Evolutionary conservation across 2,888 invertebrate species (phyloP).

Genomic region (Synanthedon myopaeformis): DNA sequence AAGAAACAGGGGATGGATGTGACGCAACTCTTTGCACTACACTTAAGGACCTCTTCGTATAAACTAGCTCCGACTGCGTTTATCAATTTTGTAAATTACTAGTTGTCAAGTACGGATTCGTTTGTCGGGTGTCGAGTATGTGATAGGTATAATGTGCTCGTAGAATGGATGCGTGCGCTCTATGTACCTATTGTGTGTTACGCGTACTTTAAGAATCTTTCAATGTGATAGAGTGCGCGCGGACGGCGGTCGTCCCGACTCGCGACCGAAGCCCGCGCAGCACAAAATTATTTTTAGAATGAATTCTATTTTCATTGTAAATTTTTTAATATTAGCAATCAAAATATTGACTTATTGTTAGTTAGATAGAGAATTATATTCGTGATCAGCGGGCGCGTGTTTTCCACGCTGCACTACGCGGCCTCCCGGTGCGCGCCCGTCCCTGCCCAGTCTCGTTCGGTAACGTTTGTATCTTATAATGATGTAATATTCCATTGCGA

Average conservation of each 20-base stretch:
- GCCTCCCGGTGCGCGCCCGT: constrained; percentile 40
- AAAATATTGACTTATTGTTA: constrained; percentile 62
- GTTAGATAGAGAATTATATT: constrained; percentile 68
- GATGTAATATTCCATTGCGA: constrained; percentile 53
- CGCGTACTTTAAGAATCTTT: constrained; percentile 60
- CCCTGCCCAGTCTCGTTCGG: constrained; percentile 53
- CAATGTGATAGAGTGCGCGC: constrained; percentile 65
- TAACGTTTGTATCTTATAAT: constrained; percentile 55
- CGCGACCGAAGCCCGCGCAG: constrained; percentile 49
- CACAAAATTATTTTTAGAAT: constrained; percentile 64
- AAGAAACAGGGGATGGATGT: constrained; percentile 78
- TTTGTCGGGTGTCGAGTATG: constrained; percentile 31
- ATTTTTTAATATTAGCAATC: constrained; percentile 65
- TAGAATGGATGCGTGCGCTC: constrained; percentile 15
- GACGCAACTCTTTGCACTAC: constrained; percentile 86
- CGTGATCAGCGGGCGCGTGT: constrained; percentile 50
- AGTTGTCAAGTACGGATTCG: constrained; percentile 46
- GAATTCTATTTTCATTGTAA: constrained; percentile 70
- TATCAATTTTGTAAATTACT: constrained; percentile 44
- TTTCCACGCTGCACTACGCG: constrained; percentile 39
- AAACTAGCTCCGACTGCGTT: constrained; percentile 49
- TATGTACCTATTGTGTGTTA: constrained; percentile 33
- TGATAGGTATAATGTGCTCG: constrained; percentile 17
- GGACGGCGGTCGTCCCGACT: constrained; percentile 55
- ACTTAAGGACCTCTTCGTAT: constrained; percentile 87